These are phyloP conservation scores for Callionymus lyra DNA, from an alignment of 2,113 vertebrate species.

Conservation along the genomic window DNA sequence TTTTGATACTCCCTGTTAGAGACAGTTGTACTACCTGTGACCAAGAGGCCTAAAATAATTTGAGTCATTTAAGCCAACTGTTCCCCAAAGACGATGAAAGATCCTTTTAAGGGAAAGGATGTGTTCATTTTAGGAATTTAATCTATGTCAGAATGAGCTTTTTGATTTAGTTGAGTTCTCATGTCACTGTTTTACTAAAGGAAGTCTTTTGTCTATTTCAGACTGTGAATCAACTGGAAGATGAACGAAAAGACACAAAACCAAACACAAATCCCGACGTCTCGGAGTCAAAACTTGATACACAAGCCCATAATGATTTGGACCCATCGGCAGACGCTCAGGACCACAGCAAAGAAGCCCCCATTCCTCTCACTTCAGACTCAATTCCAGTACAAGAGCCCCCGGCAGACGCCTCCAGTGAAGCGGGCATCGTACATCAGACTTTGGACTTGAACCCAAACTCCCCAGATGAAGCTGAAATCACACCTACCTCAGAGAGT, in stretches of 20 bases:
- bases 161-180: too few relatives aligned
- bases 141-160: too few relatives aligned
- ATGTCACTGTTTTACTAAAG: background rate
- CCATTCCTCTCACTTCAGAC: slow-evolving; percentile 44
- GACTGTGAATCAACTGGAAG: slow-evolving; percentile 64
- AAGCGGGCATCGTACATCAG: slow-evolving; percentile 8
- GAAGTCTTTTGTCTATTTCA: slow-evolving; percentile 16
- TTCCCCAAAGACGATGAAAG: too few relatives aligned
- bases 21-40: too few relatives aligned
- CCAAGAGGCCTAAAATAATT: too few relatives aligned
- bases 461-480: slow-evolving; percentile 49
- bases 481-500: slow-evolving; percentile 86
- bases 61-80: too few relatives aligned
- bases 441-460: slow-evolving; percentile 16
- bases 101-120: too few relatives aligned
- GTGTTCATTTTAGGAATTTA: too few relatives aligned
- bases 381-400: slow-evolving; percentile 25
- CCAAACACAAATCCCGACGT: slow-evolving; percentile 23
- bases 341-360: slow-evolving; percentile 51
- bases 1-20: too few relatives aligned
- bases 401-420: slow-evolving; percentile 15
- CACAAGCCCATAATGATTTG: slow-evolving; percentile 28
- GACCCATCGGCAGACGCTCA: slow-evolving; percentile 12
- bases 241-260: slow-evolving; percentile 33
- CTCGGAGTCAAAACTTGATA: slow-evolving; percentile 36